These are phyloP conservation scores for Glareola pratincola DNA, from an alignment of 2,113 vertebrate genomes.

Conservation along the genomic window DNA sequence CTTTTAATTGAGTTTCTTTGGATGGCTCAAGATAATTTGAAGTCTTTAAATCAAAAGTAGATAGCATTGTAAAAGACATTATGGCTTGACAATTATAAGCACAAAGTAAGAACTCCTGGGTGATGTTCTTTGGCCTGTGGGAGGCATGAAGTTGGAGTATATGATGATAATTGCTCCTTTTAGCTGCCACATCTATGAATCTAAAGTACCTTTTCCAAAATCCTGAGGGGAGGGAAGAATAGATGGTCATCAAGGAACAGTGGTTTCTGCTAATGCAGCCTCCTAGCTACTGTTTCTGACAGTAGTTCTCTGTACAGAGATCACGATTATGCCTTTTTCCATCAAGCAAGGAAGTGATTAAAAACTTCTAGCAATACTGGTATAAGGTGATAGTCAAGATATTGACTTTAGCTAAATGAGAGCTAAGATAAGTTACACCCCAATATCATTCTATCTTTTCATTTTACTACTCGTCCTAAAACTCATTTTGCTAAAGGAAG, in stretches of 20 bases:
- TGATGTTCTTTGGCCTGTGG: constrained; percentile 55
- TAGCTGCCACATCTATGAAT: constrained; percentile 34
- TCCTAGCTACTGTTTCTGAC: background rate
- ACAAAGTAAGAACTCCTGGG: constrained; percentile 24
- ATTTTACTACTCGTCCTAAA: background rate
- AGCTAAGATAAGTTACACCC: background rate
- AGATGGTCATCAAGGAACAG: constrained; percentile 21
- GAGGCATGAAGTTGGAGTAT: background rate
- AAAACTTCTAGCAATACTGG: background rate
- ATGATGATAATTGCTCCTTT: constrained; percentile 48
- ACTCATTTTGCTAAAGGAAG: background rate
- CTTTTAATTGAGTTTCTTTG: constrained; percentile 38
- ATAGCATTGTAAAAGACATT: constrained; percentile 20
- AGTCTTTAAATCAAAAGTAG: constrained; percentile 54
- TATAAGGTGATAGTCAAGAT: background rate
- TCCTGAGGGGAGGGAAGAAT: constrained; percentile 22
- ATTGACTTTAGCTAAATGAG: background rate
- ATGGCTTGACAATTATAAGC: background rate
- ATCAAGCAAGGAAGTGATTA: background rate
- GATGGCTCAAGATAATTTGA: background rate
- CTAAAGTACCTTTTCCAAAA: constrained; percentile 14
- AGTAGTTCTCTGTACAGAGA: background rate
- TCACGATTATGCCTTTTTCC: background rate
- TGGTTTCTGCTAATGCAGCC: constrained; percentile 29
- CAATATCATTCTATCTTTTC: background rate